Percentiles rank a stretch among this genome's conserved stretches.
Conservation (phyloP, 2,113 vertebrate genomes). For the Tor tambroides region DNA sequence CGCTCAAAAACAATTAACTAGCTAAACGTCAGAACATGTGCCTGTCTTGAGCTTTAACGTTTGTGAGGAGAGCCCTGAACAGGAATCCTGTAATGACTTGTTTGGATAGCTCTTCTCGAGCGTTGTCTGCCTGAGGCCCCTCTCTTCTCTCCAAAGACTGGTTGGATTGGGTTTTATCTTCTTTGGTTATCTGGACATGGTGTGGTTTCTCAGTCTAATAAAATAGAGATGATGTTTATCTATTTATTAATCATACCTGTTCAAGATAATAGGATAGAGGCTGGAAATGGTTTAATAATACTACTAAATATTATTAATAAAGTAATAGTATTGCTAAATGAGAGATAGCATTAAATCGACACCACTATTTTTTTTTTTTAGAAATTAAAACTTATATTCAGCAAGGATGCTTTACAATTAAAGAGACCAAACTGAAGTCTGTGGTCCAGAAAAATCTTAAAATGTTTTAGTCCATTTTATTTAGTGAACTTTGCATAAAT, state of each 20-base stretch:
- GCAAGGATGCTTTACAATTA: background rate
- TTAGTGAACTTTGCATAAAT: no score
- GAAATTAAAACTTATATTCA: background rate
- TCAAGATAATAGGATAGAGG: background rate
- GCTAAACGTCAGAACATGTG: background rate
- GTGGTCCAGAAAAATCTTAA: no score
- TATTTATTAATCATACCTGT: slow-evolving; percentile 37
- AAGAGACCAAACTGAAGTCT: no score
- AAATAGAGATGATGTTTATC: background rate
- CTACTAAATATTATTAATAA: no score
- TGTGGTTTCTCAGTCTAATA: background rate
- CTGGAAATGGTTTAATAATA: background rate
- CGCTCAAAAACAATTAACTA: slow-evolving; percentile 36
- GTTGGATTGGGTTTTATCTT: slow-evolving; percentile 43
- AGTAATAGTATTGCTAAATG: background rate
- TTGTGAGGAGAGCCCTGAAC: slow-evolving; percentile 40
- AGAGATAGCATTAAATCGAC: background rate
- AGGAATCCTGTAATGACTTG: slow-evolving; percentile 56
- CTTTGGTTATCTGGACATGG: slow-evolving; percentile 40
- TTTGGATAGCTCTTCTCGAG: slow-evolving; percentile 19
- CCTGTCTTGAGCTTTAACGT: slow-evolving; percentile 17
- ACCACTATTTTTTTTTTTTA: no score
- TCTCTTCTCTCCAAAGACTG: slow-evolving; percentile 38
- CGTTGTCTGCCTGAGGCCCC: slow-evolving; percentile 29
- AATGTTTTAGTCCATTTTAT: no score